Percentiles rank a stretch among this genome's conserved stretches.
Evolutionary conservation across 2,797 vertebrate species (phyloP).

Genomic region (Microctenopoma lineatum): DNA sequence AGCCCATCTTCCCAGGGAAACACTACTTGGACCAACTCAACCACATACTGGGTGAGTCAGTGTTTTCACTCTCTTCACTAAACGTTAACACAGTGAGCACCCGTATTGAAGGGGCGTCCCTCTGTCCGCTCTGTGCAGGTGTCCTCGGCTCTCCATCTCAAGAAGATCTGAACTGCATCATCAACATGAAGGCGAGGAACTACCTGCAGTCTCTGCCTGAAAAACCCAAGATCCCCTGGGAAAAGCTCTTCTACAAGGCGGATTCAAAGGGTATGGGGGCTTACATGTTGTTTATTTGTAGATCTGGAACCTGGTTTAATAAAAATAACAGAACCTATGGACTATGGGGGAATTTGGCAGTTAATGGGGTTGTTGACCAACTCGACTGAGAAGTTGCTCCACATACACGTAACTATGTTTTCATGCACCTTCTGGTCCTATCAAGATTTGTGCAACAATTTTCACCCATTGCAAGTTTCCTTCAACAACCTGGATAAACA

Average conservation of each 20-base stretch:
- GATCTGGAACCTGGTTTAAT: not conserved
- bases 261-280: conserved; percentile 85
- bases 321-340: not conserved
- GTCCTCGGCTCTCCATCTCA: conserved; percentile 90
- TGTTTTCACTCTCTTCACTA: not conserved
- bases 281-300: not conserved
- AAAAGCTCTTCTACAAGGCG: conserved; percentile 84
- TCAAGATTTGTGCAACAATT: too few relatives aligned
- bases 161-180: conserved; percentile 92
- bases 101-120: not conserved
- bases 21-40: conserved; percentile 95
- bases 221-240: conserved; percentile 88
- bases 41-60: conserved; percentile 88
- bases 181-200: conserved; percentile 91
- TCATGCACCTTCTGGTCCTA: too few relatives aligned
- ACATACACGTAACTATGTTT: too few relatives aligned
- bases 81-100: not conserved
- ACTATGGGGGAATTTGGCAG: too few relatives aligned
- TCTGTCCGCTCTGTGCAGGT: conserved; percentile 70
- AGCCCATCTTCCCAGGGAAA: conserved; percentile 92
- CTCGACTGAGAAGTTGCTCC: too few relatives aligned
- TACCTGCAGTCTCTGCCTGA: conserved; percentile 91
- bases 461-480: too few relatives aligned
- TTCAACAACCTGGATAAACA: too few relatives aligned
- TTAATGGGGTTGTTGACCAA: too few relatives aligned